Conservation (phyloP, 2,888 invertebrate species). For the Epicampocera succincta region DNA sequence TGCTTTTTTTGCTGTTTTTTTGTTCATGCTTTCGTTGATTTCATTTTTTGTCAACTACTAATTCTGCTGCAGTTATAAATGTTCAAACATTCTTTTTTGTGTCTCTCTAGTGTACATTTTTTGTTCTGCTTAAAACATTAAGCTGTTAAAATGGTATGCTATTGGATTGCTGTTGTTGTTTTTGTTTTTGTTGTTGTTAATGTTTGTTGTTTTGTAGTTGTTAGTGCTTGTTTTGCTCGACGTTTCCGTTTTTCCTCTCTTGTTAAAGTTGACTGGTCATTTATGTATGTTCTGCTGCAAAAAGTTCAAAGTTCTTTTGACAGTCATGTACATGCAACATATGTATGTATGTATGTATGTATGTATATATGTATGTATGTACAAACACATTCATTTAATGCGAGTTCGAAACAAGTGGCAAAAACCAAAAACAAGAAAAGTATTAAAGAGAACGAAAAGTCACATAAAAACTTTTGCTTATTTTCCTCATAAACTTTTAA, state of each 20-base stretch:
- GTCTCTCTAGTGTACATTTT: constrained; percentile 50
- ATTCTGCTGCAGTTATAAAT: constrained; percentile 63
- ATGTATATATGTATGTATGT: too few relatives aligned
- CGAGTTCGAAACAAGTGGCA: constrained; percentile 48
- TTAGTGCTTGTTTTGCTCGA: constrained; percentile 49
- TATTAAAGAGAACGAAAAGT: constrained; percentile 48
- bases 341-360: too few relatives aligned
- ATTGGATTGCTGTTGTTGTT: constrained; percentile 51
- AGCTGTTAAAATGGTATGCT: constrained; percentile 68
- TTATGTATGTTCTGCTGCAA: constrained; percentile 57
- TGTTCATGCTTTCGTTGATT: constrained; percentile 9
- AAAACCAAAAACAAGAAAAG: constrained; percentile 31
- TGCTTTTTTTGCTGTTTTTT: constrained; percentile 10
- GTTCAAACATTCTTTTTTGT: constrained; percentile 55
- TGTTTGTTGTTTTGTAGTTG: constrained; percentile 52
- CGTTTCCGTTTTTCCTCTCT: constrained; percentile 51
- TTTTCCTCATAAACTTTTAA: constrained; percentile 68
- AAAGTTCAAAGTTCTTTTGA: constrained; percentile 69
- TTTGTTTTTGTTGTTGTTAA: constrained; percentile 46
- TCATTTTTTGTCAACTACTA: constrained; percentile 42
- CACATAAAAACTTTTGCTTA: constrained; percentile 68
- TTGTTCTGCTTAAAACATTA: constrained; percentile 63
- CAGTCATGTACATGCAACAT: constrained; percentile 58
- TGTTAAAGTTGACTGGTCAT: constrained; percentile 68
- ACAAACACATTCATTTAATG: constrained; percentile 42